Evolutionary conservation across 2,888 invertebrate species (phyloP).

Genomic region (Drosophila putrida): DNA sequence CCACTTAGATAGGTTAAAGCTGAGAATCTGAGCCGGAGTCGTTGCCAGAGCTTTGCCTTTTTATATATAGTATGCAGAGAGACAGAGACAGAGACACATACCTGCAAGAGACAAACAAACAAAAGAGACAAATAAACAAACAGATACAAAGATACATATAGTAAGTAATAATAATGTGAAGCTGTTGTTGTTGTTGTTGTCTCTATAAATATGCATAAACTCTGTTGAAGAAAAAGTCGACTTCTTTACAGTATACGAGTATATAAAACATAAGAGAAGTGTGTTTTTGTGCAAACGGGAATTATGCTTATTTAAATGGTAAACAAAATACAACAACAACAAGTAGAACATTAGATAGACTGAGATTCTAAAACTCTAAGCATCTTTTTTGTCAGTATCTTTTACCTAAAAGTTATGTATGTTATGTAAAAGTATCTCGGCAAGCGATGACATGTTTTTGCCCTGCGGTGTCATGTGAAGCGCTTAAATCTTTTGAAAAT

Average conservation of each 20-base stretch:
- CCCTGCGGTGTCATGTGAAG: constrained; percentile 52
- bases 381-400: constrained; percentile 29
- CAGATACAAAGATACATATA: constrained; percentile 16
- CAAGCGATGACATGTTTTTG: constrained; percentile 70
- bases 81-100: constrained; percentile 43
- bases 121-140: constrained; percentile 52
- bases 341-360: constrained; percentile 4
- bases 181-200: constrained; percentile 61
- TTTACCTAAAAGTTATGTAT: constrained; percentile 41
- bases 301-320: constrained; percentile 77
- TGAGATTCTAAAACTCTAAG: neutral
- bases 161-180: constrained; percentile 68
- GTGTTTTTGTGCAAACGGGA: constrained; percentile 42
- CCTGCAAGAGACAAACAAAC: constrained; percentile 66
- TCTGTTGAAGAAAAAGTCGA: neutral
- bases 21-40: constrained; percentile 12
- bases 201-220: constrained; percentile 70
- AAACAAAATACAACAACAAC: constrained; percentile 69
- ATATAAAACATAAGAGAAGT: constrained; percentile 22
- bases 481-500: constrained; percentile 77
- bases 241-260: neutral
- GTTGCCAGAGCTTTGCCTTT: constrained; percentile 33
- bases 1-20: constrained; percentile 46
- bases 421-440: constrained; percentile 34
- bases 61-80: constrained; percentile 1